phyloP scores from a whole-genome alignment of 2,113 vertebrate species.

The Halichoeres trimaculatus region DNA sequence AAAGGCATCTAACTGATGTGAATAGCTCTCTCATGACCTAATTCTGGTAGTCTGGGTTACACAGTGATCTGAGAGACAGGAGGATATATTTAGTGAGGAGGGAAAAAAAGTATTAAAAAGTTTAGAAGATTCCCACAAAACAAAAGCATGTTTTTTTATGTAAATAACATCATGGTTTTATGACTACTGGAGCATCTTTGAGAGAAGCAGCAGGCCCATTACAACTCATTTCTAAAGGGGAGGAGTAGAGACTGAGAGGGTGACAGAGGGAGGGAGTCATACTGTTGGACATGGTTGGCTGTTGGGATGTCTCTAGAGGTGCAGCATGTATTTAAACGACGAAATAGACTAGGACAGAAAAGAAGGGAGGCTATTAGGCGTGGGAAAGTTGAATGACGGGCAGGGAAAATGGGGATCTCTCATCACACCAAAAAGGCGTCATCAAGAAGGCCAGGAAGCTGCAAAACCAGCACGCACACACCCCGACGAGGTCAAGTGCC shows the following conservation, averaged over 20 bases:
- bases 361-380: conserved; percentile 64
- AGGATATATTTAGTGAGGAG: conserved; percentile 69
- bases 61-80: conserved; percentile 57
- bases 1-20: conserved; percentile 55
- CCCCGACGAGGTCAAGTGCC: conserved; percentile 45
- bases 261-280: conserved; percentile 67
- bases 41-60: conserved; percentile 75
- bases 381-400: conserved; percentile 59
- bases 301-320: conserved; percentile 71
- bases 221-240: conserved; percentile 54
- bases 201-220: conserved; percentile 43
- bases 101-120: conserved; percentile 34
- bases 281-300: conserved; percentile 79
- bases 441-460: conserved; percentile 56
- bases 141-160: conserved; percentile 12
- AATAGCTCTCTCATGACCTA: conserved; percentile 73
- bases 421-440: conserved; percentile 73
- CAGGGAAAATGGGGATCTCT: conserved; percentile 78
- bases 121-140: conserved; percentile 16
- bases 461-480: conserved; percentile 52
- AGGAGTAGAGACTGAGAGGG: conserved; percentile 66
- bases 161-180: not conserved
- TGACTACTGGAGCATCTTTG: conserved; percentile 21
- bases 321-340: conserved; percentile 77
- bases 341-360: conserved; percentile 67